phyloP scores from a whole-genome alignment of 2,888 invertebrate species.

The Didymodactylos carnosus region DNA sequence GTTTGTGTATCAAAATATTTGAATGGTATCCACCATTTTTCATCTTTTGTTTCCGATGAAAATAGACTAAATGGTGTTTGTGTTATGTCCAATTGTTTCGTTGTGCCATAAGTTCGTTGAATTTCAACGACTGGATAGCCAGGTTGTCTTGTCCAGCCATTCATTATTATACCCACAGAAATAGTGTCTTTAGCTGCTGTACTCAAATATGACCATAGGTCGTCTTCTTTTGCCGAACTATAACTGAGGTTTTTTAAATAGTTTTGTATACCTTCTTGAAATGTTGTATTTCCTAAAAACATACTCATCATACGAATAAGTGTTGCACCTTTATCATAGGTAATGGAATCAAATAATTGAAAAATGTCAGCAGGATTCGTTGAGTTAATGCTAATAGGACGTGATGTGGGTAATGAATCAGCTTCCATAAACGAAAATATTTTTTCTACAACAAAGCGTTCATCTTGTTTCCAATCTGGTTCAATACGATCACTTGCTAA shows the following conservation, averaged over 20 bases:
- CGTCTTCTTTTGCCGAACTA: conserved; percentile 71
- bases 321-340: conserved; percentile 83
- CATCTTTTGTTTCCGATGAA: background rate
- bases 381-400: conserved; percentile 3
- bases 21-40: background rate
- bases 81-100: background rate
- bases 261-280: conserved; percentile 2
- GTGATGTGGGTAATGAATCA: conserved; percentile 3
- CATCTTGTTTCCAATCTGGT: background rate
- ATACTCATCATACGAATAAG: conserved; percentile 79
- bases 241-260: conserved; percentile 26
- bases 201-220: conserved; percentile 71
- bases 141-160: conserved; percentile 9
- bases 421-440: conserved; percentile 3
- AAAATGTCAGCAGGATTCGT: conserved; percentile 69
- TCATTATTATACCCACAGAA: conserved; percentile 43
- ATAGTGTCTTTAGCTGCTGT: conserved; percentile 73
- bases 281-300: conserved; percentile 63
- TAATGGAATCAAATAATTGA: conserved; percentile 90
- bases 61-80: background rate
- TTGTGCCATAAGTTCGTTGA: background rate
- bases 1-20: background rate
- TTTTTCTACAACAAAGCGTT: background rate
- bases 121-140: conserved; percentile 13
- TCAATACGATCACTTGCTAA: conserved; percentile 54